phyloP scores from a whole-genome alignment of 2,113 vertebrate species.

The Rhegmatorhina hoffmannsi region DNA sequence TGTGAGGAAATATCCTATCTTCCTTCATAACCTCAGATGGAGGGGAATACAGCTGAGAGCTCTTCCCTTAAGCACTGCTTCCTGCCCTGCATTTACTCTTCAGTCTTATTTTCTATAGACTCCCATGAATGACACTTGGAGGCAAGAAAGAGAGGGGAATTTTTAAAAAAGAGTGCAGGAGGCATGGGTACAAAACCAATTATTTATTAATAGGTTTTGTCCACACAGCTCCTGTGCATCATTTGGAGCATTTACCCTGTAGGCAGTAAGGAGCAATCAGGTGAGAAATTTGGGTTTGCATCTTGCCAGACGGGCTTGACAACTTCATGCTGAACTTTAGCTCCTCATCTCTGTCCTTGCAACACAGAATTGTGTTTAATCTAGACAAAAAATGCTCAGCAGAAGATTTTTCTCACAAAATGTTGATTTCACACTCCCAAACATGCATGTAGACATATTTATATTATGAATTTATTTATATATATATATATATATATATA shows the following conservation, averaged over 20 bases:
- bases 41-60: constrained; percentile 19
- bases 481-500: accelerated
- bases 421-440: background rate
- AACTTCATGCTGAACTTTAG: constrained; percentile 30
- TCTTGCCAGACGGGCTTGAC: constrained; percentile 46
- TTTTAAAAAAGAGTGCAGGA: constrained; percentile 51
- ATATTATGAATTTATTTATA: background rate
- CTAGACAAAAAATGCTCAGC: background rate
- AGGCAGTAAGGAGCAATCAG: constrained; percentile 63
- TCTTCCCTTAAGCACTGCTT: constrained; percentile 46
- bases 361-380: background rate
- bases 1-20: constrained; percentile 11
- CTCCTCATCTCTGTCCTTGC: background rate
- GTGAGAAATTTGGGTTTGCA: constrained; percentile 65
- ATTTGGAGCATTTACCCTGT: constrained; percentile 54
- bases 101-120: constrained; percentile 33
- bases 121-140: constrained; percentile 7
- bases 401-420: background rate
- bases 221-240: constrained; percentile 61
- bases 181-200: constrained; percentile 46
- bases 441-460: background rate
- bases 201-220: constrained; percentile 66
- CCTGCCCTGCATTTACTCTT: constrained; percentile 12
- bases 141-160: constrained; percentile 40
- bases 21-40: constrained; percentile 6